These are phyloP conservation scores for Mystacides longicornis DNA, from an alignment of 2,888 invertebrate genomes.

Conservation along the genomic window DNA sequence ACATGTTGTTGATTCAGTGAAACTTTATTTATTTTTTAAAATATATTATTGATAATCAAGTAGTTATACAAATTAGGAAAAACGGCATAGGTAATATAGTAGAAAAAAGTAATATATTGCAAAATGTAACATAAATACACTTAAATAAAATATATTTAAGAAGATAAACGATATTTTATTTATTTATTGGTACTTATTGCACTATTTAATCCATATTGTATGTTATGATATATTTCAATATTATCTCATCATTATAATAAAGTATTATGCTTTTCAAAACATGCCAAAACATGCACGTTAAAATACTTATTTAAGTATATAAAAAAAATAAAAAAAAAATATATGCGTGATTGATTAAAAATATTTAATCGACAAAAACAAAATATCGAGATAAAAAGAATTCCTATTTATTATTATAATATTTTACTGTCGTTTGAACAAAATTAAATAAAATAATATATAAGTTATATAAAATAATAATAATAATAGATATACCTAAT, in stretches of 20 bases:
- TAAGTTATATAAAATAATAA: no score
- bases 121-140: not conserved
- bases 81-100: not conserved
- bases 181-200: conserved; percentile 11
- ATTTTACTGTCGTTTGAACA: no score
- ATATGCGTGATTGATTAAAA: not conserved
- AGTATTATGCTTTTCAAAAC: conserved; percentile 17
- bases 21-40: not conserved
- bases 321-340: not conserved
- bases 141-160: conserved; percentile 1
- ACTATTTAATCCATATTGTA: conserved; percentile 3
- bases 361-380: no score
- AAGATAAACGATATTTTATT: conserved; percentile 15
- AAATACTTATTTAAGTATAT: not conserved
- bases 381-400: no score
- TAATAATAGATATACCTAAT: no score
- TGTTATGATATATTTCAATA: conserved; percentile 10
- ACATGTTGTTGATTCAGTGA: not conserved
- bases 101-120: not conserved
- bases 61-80: not conserved
- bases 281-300: conserved; percentile 26
- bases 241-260: conserved; percentile 14
- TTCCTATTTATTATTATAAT: no score
- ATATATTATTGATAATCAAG: no score
- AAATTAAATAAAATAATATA: no score